These are phyloP conservation scores for Phrynocephalus guinanensis DNA, from an alignment of 2,797 vertebrate species.

Conservation along the genomic window DNA sequence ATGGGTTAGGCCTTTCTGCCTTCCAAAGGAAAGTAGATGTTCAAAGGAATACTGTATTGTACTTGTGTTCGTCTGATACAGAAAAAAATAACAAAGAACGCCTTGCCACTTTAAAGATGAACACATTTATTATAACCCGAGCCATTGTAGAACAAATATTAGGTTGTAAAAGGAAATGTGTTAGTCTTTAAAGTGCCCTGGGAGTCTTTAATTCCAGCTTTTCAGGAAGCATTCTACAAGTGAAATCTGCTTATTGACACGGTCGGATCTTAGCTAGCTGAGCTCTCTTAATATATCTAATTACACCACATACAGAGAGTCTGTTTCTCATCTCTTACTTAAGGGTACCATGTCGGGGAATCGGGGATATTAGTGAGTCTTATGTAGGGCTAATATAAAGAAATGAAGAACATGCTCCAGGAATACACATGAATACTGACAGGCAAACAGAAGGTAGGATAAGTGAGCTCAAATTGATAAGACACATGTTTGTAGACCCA, in stretches of 20 bases:
- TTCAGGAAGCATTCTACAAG: neutral
- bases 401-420: slow-evolving; percentile 15
- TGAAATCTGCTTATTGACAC: neutral
- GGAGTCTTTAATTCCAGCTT: neutral
- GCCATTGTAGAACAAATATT: too few species aligned
- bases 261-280: neutral
- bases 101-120: too few species aligned
- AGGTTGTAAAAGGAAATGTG: too few species aligned
- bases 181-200: too few species aligned
- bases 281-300: neutral
- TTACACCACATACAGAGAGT: neutral
- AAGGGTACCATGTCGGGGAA: slow-evolving; percentile 6
- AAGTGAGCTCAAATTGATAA: neutral
- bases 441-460: slow-evolving; percentile 44
- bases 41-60: too few species aligned
- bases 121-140: too few species aligned
- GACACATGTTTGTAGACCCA: too few species aligned
- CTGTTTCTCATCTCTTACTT: neutral
- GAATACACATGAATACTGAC: slow-evolving; percentile 36
- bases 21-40: neutral
- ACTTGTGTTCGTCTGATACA: neutral
- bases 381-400: slow-evolving; percentile 30
- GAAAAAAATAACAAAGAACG: too few species aligned
- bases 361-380: slow-evolving; percentile 39
- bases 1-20: neutral